A percentile compares a stretch with the other conserved stretches of the same genome.
Conservation (phyloP, 2,888 invertebrate species). For the Xanthorhoe designata region DNA sequence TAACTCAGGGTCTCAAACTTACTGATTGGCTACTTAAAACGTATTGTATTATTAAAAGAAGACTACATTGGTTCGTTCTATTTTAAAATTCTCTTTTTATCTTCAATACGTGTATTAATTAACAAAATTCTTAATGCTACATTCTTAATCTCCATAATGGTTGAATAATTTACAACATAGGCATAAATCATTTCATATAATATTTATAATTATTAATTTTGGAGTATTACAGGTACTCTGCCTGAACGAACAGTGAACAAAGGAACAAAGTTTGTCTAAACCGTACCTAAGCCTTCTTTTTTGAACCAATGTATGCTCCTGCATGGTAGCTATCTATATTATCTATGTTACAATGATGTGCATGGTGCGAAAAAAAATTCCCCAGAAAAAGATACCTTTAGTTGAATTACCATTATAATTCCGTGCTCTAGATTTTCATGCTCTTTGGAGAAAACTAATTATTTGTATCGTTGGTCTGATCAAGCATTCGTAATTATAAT, state of each 20-base stretch:
- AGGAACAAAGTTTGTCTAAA: constrained; percentile 60
- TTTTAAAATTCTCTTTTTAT: constrained; percentile 19
- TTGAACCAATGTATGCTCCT: constrained; percentile 60
- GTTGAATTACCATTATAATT: not conserved
- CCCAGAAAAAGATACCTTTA: not conserved
- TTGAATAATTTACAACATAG: constrained; percentile 9
- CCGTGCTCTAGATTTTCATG: constrained; percentile 4
- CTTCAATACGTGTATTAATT: constrained; percentile 21
- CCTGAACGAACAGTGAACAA: constrained; percentile 55
- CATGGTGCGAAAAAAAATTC: constrained; percentile 16
- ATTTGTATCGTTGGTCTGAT: not conserved
- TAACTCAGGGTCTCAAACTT: constrained; percentile 53
- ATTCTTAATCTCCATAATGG: constrained; percentile 8
- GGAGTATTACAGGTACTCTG: constrained; percentile 70
- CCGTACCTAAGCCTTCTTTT: constrained; percentile 37
- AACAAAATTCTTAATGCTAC: constrained; percentile 20
- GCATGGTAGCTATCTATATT: constrained; percentile 47
- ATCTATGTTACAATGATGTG: constrained; percentile 45
- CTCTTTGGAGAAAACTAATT: not conserved
- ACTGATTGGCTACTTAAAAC: constrained; percentile 58
- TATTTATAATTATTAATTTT: constrained; percentile 29
- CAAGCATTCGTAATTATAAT: not conserved
- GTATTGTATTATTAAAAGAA: constrained; percentile 46
- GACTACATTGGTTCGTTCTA: constrained; percentile 56
- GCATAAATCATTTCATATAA: constrained; percentile 12